Evolutionary conservation across 2,888 invertebrate species (phyloP), one percentile per base, ranked within the genome.

Genomic region (Caenorhabditis sp.): DNA sequence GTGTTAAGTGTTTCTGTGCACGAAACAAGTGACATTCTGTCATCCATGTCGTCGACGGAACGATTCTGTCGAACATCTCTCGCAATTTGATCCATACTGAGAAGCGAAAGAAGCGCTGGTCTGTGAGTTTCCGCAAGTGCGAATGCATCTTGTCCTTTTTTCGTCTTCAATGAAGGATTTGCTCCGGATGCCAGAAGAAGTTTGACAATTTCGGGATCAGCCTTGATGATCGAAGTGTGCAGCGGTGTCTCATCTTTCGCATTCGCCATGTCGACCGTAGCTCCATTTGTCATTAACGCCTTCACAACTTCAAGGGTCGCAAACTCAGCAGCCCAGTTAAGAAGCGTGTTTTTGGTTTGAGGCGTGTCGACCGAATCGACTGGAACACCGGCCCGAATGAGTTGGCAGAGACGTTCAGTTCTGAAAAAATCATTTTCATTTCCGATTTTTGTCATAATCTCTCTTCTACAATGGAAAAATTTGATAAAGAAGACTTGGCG

Each of bases 301-400:
- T 93, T 92, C 0, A 94, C 93, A 68, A 94, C 93, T 81, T 94
- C 93, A 80, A 92, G 92, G 87, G 94, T 94, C 51, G 94, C 94
- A 91, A 94, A 94, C 84, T 94, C 94, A 26, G 94, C 94, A 35
- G 94, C 94, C 94, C 94, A 94, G 91, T 94, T 94, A 22, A 94
- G 91, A 1, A 94, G 94, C 2, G 94, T 94, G 89, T 94, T 94
- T 86, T 93, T 92, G 84, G 94, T 94, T 47, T 93, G 93, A 67
- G 93, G 93, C 40, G 94, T 94, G 90, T 94, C 94, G 90, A 93
- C 93, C n/a, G 94, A 93, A 91, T 94, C 94, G 0, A 94, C 93
- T 80, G 93, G 92, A 35, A 94, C 93, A 5, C 94, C 94, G 51
- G 94, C 93, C 55, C 93, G 93, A 53, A 94, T 87, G 87, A 94